Evolutionary conservation across 2,888 invertebrate genomes (phyloP).

Genomic region (Xestia sexstrigata): DNA sequence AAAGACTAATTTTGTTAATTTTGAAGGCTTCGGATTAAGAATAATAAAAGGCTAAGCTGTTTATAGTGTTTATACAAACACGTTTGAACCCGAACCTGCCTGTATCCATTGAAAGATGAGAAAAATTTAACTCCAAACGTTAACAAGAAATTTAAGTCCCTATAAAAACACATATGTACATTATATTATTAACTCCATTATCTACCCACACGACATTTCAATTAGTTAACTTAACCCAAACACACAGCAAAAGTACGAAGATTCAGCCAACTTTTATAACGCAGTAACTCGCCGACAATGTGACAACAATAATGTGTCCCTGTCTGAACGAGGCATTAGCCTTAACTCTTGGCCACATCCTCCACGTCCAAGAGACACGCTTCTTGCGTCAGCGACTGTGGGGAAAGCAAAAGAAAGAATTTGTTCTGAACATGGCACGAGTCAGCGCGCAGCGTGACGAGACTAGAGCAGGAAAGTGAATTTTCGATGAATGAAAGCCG

Average conservation of each 20-base stretch:
- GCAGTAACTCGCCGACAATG: conserved; percentile 35
- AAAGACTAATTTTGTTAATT: neutral
- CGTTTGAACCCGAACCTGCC: neutral
- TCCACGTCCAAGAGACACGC: neutral
- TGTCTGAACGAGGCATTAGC: conserved; percentile 41
- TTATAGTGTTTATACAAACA: neutral
- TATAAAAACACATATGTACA: conserved; percentile 16
- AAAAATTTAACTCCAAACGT: conserved; percentile 4
- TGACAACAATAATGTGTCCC: conserved; percentile 46
- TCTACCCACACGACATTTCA: conserved; percentile 5
- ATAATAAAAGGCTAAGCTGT: neutral
- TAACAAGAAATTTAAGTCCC: neutral
- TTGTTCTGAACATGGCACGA: too few relatives aligned
- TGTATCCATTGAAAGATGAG: neutral
- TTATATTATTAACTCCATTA: conserved; percentile 27
- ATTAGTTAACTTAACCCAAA: conserved; percentile 26
- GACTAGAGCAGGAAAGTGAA: too few relatives aligned
- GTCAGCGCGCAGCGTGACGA: too few relatives aligned
- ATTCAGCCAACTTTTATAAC: conserved; percentile 51
- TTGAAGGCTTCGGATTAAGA: neutral
- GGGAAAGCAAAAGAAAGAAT: neutral
- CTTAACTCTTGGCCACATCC: conserved; percentile 3
- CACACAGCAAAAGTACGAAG: conserved; percentile 22
- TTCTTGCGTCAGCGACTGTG: neutral
- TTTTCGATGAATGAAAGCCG: too few relatives aligned